Base-by-base conservation (phyloP, 2,888 invertebrate genomes). In the Tipula vernalis region DNA sequence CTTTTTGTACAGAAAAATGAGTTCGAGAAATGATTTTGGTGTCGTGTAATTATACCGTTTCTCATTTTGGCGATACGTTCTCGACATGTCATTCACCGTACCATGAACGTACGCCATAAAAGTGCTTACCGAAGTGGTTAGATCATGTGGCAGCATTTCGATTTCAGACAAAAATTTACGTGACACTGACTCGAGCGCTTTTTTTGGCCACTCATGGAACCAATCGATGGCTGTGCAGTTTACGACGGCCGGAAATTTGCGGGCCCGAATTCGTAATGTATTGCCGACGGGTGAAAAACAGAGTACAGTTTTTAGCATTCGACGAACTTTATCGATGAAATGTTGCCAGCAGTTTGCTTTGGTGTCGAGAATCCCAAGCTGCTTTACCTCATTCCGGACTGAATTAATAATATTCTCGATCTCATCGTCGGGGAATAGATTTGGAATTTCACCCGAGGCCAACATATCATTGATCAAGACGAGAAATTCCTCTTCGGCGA, bases 181-280 rank as follows among this genome's bases (percentile, higher is more conserved):
- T 12, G 98, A 97, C 0, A 99, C 98, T 47, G 98, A 98, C 88
- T 96, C 94, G 89, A 99, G 92, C 42, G 98, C 98, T 90, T 98
- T 96, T 89, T 94, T 94, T 0, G 98, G 98, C 98, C 98, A 99
- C 90, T 98, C 97, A 90, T 98, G 98, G 92, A 98, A 98, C 98
- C 98, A 98, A 91, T 98, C 96, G 88, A 98, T 98, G n/a, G 96
- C 95, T 0, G 98, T 97, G 90, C 98, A 98, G 92, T 97, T 98
- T 15, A 97, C 96, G 42, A 99, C 92, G 0, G 98, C 98, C 0
- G 98, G 98, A 92, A 99, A 99, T 91, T 98, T 98, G 87, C 98
- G 94, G 4, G 96, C 96, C 87, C 98, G 94, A 15, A 97, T 93
- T 86, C 98, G 93, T 18, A 99, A 92, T 0, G 97, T 98, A 0